Base-by-base conservation (phyloP, 2,888 invertebrate species). In the Phanerotoma sp. region DNA sequence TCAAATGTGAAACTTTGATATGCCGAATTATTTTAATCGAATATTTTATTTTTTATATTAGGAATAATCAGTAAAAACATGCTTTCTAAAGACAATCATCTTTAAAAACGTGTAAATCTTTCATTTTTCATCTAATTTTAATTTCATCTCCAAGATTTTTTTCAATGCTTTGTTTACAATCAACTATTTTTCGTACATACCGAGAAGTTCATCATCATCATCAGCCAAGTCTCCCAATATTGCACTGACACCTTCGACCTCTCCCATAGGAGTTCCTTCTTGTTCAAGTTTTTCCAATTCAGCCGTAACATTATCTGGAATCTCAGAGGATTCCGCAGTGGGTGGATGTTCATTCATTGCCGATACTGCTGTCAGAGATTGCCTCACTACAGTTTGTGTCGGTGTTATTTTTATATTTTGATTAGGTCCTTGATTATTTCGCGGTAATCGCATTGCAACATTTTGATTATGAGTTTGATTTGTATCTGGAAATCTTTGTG, bases 141-240 rank as follows among this genome's bases (percentile, higher is more conserved):
- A n/a, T n/a, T n/a, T n/a, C n/a, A n/a, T n/a, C n/a, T n/a, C n/a
- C n/a, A n/a, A n/a, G n/a, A n/a, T n/a, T n/a, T n/a, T n/a, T n/a
- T n/a, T n/a, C n/a, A n/a, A n/a, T n/a, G n/a, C n/a, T n/a, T n/a
- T n/a, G n/a, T n/a, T n/a, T n/a, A n/a, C n/a, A n/a, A n/a, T n/a
- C n/a, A n/a, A n/a, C n/a, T n/a, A n/a, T n/a, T n/a, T n/a, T n/a
- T n/a, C n/a, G n/a, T n/a, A n/a, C 54, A 69, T 72, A 81, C 83
- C 83, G 21, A 93, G 80, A 37, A 94, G 81, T 69, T 93, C 93
- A 67, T 91, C 91, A 69, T 94, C 93, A 63, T 93, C 93, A 51
- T 91, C 89, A 4, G 88, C 91, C 40, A 93, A 80, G 15, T 91
- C 91, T 37, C 89, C 90, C 35, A 93, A 80, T 70, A 93, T 88